Conservation (phyloP, 2,888 invertebrate genomes). For the Brenthis hecate region DNA sequence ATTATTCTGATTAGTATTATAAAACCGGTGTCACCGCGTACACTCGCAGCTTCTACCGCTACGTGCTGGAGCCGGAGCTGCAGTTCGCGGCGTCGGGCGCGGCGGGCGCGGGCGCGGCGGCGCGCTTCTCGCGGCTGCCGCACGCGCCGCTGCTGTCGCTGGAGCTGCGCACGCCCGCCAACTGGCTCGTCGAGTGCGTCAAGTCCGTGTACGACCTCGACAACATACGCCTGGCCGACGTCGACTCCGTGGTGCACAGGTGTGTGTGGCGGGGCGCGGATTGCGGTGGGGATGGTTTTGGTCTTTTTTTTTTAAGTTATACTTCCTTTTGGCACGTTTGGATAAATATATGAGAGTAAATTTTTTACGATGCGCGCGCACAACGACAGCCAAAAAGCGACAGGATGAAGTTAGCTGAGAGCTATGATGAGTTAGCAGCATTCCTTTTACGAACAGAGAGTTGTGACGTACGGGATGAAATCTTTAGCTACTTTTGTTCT, state of each 20-base stretch:
- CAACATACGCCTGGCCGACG: conserved; percentile 97
- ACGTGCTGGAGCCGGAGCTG: conserved; percentile 94
- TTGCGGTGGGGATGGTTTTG: too few relatives aligned
- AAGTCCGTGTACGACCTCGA: conserved; percentile 97
- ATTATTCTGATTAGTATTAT: not conserved
- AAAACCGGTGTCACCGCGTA: not conserved
- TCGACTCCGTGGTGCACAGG: conserved; percentile 93
- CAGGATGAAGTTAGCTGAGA: too few relatives aligned
- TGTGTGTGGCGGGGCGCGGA: conserved; percentile 45
- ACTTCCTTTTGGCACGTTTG: too few relatives aligned
- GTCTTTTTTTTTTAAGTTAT: not conserved
- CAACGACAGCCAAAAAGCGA: too few relatives aligned
- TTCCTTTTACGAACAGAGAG: too few relatives aligned
- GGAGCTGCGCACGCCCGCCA: conserved; percentile 91
- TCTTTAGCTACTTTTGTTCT: too few relatives aligned
- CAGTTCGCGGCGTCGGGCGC: conserved; percentile 89
- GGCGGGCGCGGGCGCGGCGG: conserved; percentile 88
- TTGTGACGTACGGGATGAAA: too few relatives aligned
- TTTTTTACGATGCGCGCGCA: too few relatives aligned
- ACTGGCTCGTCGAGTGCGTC: conserved; percentile 97
- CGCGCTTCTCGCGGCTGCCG: conserved; percentile 94
- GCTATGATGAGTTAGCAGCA: too few relatives aligned
- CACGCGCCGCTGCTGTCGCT: conserved; percentile 94
- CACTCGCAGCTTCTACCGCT: conserved; percentile 93
- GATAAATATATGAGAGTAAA: too few relatives aligned